Evolutionary conservation across 2,888 invertebrate species (phyloP), one percentile per base, ranked within the genome.

Genomic region (Epicampocera succincta): DNA sequence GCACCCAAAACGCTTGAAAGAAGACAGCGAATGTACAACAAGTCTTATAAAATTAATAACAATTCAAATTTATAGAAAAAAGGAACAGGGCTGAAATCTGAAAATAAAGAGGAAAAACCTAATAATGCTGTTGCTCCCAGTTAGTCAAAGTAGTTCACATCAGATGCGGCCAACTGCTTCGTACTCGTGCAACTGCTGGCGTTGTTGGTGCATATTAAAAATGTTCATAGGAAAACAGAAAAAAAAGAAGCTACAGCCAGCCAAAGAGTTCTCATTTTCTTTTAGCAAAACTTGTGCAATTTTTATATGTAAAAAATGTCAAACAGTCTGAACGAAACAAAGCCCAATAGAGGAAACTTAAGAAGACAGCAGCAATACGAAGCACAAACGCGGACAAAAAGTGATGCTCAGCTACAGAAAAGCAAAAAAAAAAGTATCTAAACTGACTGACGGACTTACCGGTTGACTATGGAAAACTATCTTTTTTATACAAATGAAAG

Each of bases 191-290:
- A 58, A 69, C 52, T 52, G 25, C 52, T 54, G 54, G 21, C 33
- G 48, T 29, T 56, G 46, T 40, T 65, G 63, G 21, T 48, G 74
- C 56, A 56, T 58, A 66, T 66, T 66, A 65, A 56, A 65, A 66
- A 74, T 74, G 21, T 17, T 56, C 29, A 52, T 12, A 68, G 56
- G 3, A 66, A n/a, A 21, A 50, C 38, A 11, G 3, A 66, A n/a
- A 21, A 50, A 48, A 11, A 60, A 5, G 19, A 25, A 40, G 15
- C 17, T 44, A 38, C 54, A 54, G 6, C 6, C 48, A 50, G 40
- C 58, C 63, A 65, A 73, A 73, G 56, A 74, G 65, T 48, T 58
- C 56, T 74, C 48, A 50, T 74, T 66, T 65, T 74, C 58, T 58
- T 65, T 65, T 48, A 21, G 25, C n/a, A 74, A 74, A 66, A 65